These are phyloP conservation scores for Pterobdella sp. DNA, from an alignment of 2,888 invertebrate species.

Conservation along the genomic window DNA sequence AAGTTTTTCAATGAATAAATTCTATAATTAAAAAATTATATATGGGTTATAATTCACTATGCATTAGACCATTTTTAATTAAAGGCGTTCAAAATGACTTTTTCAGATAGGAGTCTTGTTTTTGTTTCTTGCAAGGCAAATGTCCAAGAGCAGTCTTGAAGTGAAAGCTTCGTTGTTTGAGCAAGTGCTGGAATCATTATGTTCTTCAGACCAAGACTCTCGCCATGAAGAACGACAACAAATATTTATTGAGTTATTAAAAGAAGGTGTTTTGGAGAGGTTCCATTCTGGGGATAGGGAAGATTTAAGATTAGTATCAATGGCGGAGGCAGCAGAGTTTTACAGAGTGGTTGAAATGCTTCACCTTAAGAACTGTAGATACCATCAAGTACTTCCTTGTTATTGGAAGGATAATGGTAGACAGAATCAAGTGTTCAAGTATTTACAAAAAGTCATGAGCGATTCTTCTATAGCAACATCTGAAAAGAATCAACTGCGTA, in stretches of 20 bases:
- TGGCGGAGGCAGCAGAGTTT: slow-evolving; percentile 63
- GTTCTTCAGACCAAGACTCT: slow-evolving; percentile 49
- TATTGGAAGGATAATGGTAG: slow-evolving; percentile 62
- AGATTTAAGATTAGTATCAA: slow-evolving; percentile 55
- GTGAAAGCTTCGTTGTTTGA: slow-evolving; percentile 58
- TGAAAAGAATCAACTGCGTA: slow-evolving; percentile 46
- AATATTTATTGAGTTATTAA: slow-evolving; percentile 64
- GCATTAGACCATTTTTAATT: background rate
- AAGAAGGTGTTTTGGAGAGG: slow-evolving; percentile 57
- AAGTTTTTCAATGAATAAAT: background rate
- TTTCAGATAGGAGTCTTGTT: slow-evolving; percentile 60
- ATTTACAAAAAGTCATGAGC: slow-evolving; percentile 44
- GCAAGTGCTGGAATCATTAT: slow-evolving; percentile 57
- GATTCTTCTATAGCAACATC: slow-evolving; percentile 36
- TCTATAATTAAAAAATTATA: background rate
- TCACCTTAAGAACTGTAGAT: slow-evolving; percentile 60
- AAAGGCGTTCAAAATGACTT: slow-evolving; percentile 38
- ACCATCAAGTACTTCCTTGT: slow-evolving; percentile 62
- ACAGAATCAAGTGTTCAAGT: slow-evolving; percentile 43
- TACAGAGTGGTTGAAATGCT: slow-evolving; percentile 58
- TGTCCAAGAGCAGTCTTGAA: slow-evolving; percentile 52
- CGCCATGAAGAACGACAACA: slow-evolving; percentile 64
- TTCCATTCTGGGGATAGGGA: slow-evolving; percentile 44
- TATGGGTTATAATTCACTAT: background rate
- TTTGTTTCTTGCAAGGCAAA: slow-evolving; percentile 62